Conservation (phyloP, 2,888 invertebrate species). For the Rotaria magnacalcarata region DNA sequence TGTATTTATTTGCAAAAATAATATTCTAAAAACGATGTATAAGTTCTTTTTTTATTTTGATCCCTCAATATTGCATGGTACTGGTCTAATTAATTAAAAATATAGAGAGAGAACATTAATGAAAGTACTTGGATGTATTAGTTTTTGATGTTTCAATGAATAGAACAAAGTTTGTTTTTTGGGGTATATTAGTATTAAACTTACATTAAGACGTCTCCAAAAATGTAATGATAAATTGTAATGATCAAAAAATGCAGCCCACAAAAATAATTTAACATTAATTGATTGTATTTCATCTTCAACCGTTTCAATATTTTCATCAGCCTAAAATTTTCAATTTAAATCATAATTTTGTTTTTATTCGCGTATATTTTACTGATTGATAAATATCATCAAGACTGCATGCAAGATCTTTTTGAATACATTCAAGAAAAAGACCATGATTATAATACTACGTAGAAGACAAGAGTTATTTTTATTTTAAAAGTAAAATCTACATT, state of each 20-base stretch:
- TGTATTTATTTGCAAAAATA: too few relatives aligned
- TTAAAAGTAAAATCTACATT: not conserved
- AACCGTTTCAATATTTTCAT: not conserved
- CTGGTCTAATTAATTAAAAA: too few relatives aligned
- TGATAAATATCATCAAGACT: not conserved
- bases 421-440: not conserved
- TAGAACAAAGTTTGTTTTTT: too few relatives aligned
- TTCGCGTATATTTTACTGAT: not conserved
- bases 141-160: too few relatives aligned
- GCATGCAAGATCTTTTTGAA: not conserved
- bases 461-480: not conserved
- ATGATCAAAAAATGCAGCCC: conserved; percentile 17
- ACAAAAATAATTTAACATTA: conserved; percentile 24
- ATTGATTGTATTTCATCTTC: conserved; percentile 13
- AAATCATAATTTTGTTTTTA: not conserved
- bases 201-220: conserved; percentile 6
- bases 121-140: too few relatives aligned
- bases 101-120: too few relatives aligned
- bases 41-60: too few relatives aligned
- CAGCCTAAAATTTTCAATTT: not conserved
- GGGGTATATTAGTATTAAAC: not conserved
- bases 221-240: not conserved
- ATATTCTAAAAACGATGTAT: too few relatives aligned
- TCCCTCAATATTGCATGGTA: too few relatives aligned
- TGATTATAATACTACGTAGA: not conserved